Base-by-base conservation (phyloP, 2,113 vertebrate genomes). In the Saguinus imperator region DNA sequence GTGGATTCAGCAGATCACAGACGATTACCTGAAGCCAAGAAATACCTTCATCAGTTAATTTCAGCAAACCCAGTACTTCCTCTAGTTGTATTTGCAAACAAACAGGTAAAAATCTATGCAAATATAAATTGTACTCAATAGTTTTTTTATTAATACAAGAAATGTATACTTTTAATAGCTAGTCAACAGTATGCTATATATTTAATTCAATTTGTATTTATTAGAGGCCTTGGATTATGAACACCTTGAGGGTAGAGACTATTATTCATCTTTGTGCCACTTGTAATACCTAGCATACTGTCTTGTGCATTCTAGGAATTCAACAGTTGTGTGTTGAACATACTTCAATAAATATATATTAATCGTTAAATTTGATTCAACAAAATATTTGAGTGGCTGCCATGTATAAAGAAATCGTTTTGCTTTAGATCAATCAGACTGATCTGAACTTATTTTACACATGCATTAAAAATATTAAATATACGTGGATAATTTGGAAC, bases 61-160 rank as follows among this genome's bases (percentile, higher is more conserved):
- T 97, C 97, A 61, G 95, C 90, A 32, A 97, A 99, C 94, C 98
- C 99, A 48, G 70, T 66, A 61, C 98, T 99, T 95, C 99, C 99
- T 1, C 94, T 99, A 57, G 99, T 99, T 96, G 98, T 99, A 40
- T 99, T 99, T 95, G 99, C 99, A 98, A 99, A 99, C 98, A 99
- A 99, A 97, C 99, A 99, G 99, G 99, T 99, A 99, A 98, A 96
- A 84, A 84, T 50, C 6, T 73, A 43, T 80, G 23, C 43, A 85
- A 57, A 76, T 79, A 76, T 32, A 86, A 95, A 32, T 87, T 23
- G 1, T 29, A 75, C 16, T 79, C 29, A 75, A 20, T 76, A 79
- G 32, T 43, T 94, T 86, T 73, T 29, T 75, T 79, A 58, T 79
- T 85, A 91, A 73, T 43, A 43, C 37, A 66, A 83, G 18, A 84